A percentile compares a stretch with the other conserved stretches of the same genome.
phyloP scores from a whole-genome alignment of 2,113 vertebrate species.

The Steatornis caripensis region DNA sequence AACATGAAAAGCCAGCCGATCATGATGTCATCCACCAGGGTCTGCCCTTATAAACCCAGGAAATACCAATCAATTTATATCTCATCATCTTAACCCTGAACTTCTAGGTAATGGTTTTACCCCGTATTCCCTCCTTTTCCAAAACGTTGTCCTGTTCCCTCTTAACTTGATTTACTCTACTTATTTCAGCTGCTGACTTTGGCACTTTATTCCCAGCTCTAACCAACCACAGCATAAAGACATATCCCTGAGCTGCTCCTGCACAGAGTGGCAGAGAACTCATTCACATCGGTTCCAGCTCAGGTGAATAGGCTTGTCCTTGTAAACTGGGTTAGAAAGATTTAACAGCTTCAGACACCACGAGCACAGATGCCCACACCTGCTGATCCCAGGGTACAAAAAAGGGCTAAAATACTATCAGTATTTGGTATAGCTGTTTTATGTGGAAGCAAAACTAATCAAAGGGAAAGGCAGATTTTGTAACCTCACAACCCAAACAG shows the following conservation, averaged over 20 bases:
- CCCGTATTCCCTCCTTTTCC: conserved; percentile 39
- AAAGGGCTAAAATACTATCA: conserved; percentile 22
- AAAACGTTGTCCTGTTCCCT: conserved; percentile 67
- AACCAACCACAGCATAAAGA: conserved; percentile 50
- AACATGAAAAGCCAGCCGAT: neutral
- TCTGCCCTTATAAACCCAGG: conserved; percentile 50
- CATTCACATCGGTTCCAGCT: neutral
- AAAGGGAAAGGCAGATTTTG: conserved; percentile 29
- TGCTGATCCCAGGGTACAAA: conserved; percentile 1
- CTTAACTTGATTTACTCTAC: conserved; percentile 78
- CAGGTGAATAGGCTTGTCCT: neutral
- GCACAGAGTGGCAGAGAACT: neutral
- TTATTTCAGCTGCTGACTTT: conserved; percentile 74
- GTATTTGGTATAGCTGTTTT: conserved; percentile 52
- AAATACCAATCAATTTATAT: conserved; percentile 69
- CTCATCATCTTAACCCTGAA: conserved; percentile 63
- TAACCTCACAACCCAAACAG: conserved; percentile 46
- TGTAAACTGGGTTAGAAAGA: neutral
- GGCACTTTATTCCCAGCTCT: conserved; percentile 57
- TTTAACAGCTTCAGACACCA: neutral
- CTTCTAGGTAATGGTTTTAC: conserved; percentile 50
- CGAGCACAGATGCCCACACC: neutral
- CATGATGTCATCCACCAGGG: conserved; percentile 35
- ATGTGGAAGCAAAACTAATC: conserved; percentile 43
- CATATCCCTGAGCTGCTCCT: neutral